phyloP scores from a whole-genome alignment of 2,888 invertebrate genomes.

The Drosophila siamana region DNA sequence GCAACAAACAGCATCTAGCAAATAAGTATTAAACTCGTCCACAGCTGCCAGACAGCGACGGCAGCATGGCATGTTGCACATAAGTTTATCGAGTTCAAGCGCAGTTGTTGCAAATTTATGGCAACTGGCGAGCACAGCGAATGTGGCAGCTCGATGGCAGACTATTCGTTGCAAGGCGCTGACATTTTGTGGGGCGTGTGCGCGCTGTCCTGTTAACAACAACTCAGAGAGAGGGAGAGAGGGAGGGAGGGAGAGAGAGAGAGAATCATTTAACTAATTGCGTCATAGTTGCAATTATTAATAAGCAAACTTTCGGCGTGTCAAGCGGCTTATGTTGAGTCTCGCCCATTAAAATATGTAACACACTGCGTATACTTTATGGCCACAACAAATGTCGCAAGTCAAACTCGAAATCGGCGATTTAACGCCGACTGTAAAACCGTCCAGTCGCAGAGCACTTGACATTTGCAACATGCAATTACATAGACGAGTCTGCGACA shows the following conservation, averaged over 20 bases:
- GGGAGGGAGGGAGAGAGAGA: neutral
- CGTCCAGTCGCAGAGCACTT: constrained; percentile 3
- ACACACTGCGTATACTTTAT: constrained; percentile 24
- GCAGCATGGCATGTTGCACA: constrained; percentile 78
- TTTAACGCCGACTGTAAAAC: neutral
- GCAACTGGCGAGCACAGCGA: constrained; percentile 52
- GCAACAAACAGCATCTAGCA: constrained; percentile 14
- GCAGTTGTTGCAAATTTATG: constrained; percentile 71
- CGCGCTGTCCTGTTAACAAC: constrained; percentile 72
- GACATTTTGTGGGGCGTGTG: constrained; percentile 66
- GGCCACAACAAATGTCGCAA: neutral
- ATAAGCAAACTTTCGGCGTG: neutral
- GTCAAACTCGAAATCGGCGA: neutral
- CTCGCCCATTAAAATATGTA: too few species aligned
- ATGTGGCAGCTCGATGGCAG: constrained; percentile 41
- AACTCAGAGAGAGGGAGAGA: neutral
- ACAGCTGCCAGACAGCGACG: constrained; percentile 68
- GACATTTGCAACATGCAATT: constrained; percentile 26
- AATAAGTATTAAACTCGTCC: constrained; percentile 59
- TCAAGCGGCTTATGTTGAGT: too few species aligned
- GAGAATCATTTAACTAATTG: neutral
- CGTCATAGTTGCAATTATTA: neutral
- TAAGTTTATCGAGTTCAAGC: constrained; percentile 79
- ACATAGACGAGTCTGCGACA: constrained; percentile 6
- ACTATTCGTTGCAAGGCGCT: constrained; percentile 10